Percentiles rank a stretch among this genome's conserved stretches.
Evolutionary conservation across 2,888 invertebrate species (phyloP).

Genomic region (Agonum fuliginosum): DNA sequence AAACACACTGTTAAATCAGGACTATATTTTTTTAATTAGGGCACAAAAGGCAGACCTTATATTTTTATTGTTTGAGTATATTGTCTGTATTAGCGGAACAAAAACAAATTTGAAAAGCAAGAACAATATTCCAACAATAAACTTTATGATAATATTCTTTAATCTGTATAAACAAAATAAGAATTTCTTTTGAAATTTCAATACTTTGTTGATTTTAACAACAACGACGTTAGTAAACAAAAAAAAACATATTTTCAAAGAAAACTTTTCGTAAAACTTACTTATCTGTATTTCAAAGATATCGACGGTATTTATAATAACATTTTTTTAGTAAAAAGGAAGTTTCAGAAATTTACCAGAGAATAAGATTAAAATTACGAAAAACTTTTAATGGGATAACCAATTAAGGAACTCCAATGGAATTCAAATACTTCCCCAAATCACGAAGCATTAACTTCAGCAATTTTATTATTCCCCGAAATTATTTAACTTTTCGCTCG

Average conservation of each 20-base stretch:
- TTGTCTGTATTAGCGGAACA: not conserved
- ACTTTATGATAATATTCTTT: constrained; percentile 38
- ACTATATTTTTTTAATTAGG: no score
- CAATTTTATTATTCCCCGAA: constrained; percentile 48
- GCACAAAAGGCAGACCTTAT: not conserved
- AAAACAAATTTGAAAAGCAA: constrained; percentile 35
- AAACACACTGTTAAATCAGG: no score
- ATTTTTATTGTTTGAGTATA: not conserved
- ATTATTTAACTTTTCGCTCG: constrained; percentile 51
- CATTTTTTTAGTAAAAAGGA: constrained; percentile 44
- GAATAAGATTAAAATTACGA: constrained; percentile 45
- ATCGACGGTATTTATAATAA: constrained; percentile 50
- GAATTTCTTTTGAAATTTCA: constrained; percentile 49
- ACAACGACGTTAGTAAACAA: constrained; percentile 39
- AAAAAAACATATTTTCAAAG: constrained; percentile 35
- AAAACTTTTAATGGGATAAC: constrained; percentile 54
- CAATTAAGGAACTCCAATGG: constrained; percentile 46
- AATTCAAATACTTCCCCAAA: constrained; percentile 47
- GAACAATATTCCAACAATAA: constrained; percentile 36
- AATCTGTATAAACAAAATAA: constrained; percentile 49
- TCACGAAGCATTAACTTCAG: constrained; percentile 46
- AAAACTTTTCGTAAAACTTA: constrained; percentile 43
- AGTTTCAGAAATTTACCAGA: constrained; percentile 45
- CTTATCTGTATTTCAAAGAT: constrained; percentile 53
- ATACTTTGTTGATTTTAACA: constrained; percentile 52